phyloP scores from a whole-genome alignment of 2,113 vertebrate genomes.

The Amazona vittata region DNA sequence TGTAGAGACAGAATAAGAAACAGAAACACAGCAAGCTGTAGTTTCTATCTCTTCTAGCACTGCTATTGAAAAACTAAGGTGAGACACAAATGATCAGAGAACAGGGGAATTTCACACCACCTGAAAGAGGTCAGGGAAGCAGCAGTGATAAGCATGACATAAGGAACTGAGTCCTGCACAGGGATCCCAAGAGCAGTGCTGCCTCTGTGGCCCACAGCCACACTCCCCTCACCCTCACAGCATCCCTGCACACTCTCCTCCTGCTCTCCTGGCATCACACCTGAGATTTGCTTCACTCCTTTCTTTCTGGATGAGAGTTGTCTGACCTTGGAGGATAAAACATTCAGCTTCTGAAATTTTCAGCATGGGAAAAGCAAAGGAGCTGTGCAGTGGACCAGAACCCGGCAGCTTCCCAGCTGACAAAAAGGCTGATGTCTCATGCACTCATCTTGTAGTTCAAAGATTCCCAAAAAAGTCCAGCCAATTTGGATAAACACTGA shows the following conservation, averaged over 20 bases:
- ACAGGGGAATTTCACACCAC: background rate
- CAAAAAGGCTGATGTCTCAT: background rate
- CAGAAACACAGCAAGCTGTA: background rate
- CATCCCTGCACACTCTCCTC: fast-evolving
- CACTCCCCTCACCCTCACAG: fast-evolving
- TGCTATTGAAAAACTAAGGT: background rate
- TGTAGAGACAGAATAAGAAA: background rate
- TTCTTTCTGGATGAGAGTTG: background rate
- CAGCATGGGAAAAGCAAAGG: background rate
- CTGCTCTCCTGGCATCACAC: background rate
- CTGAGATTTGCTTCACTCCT: fast-evolving
- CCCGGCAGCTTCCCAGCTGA: background rate
- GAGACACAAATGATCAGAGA: background rate
- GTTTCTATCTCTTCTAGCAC: background rate
- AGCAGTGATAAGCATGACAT: background rate
- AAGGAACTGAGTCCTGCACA: background rate
- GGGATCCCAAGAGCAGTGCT: background rate
- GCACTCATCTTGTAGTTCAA: background rate
- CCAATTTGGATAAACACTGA: background rate
- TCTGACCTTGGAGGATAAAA: background rate
- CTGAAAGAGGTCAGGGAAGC: background rate
- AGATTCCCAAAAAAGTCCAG: background rate
- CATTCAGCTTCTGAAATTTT: fast-evolving
- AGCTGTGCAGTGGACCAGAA: background rate
- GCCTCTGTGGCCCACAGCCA: fast-evolving